These are phyloP conservation scores for Tokudaia muenninki DNA, from an alignment of 2,797 vertebrate species.

Conservation along the genomic window DNA sequence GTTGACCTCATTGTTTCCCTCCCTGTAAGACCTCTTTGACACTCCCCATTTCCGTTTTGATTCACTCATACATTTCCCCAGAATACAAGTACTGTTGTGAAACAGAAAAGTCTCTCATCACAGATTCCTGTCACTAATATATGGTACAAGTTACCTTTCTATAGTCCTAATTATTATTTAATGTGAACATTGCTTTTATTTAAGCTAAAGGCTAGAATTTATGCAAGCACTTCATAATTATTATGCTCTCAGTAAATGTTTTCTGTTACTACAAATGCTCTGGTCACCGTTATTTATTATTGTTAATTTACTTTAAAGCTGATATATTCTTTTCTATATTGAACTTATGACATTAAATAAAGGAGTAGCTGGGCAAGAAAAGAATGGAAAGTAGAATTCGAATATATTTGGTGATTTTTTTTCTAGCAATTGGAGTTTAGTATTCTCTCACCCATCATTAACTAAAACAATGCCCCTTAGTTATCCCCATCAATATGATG, in stretches of 20 bases:
- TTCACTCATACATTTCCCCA: neutral
- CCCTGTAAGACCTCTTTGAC: neutral
- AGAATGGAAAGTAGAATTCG: constrained; percentile 14
- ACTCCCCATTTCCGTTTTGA: neutral
- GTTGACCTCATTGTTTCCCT: neutral
- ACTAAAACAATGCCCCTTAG: neutral
- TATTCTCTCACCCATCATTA: neutral
- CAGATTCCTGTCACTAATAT: neutral
- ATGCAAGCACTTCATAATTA: neutral
- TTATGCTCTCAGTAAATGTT: constrained; percentile 35
- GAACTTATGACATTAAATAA: neutral
- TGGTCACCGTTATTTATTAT: neutral
- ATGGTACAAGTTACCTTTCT: neutral
- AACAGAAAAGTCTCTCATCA: constrained; percentile 36
- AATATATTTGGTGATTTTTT: constrained; percentile 10
- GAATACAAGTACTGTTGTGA: constrained; percentile 17
- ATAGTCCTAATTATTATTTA: constrained; percentile 26
- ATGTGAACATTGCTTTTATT: constrained; percentile 31
- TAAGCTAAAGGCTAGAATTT: constrained; percentile 39
- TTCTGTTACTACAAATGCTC: constrained; percentile 27
- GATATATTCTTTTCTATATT: neutral
- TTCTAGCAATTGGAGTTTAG: constrained; percentile 44
- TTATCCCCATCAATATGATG: neutral
- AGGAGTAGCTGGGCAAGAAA: neutral
- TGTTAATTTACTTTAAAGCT: constrained; percentile 55